Evolutionary conservation across 2,113 vertebrate species (phyloP).

Genomic region (Cathartes aura): DNA sequence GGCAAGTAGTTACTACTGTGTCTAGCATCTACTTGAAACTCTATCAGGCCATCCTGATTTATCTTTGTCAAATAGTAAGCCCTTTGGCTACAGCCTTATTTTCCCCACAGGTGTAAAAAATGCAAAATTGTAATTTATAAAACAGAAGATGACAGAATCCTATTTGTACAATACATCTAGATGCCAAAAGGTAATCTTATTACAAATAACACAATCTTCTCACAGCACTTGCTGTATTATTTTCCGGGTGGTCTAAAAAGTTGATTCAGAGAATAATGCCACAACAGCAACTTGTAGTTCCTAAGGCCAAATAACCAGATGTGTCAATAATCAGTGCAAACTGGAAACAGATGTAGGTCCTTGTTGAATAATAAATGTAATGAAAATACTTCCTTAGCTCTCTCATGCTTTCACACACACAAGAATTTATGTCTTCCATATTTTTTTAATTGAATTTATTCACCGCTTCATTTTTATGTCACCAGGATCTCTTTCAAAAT

Average conservation of each 20-base stretch:
- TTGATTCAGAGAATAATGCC: conserved; percentile 84
- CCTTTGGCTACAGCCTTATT: conserved; percentile 67
- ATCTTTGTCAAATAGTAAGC: conserved; percentile 69
- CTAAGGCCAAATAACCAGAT: conserved; percentile 84
- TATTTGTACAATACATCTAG: conserved; percentile 60
- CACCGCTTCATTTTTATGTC: conserved; percentile 14
- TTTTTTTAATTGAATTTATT: conserved; percentile 61
- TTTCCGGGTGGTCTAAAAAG: conserved; percentile 84
- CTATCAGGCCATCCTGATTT: conserved; percentile 61
- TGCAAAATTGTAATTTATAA: conserved; percentile 72
- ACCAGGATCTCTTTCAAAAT: conserved; percentile 34
- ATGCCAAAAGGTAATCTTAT: conserved; percentile 80
- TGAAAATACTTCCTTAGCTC: conserved; percentile 82
- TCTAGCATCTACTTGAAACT: conserved; percentile 48
- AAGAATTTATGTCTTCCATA: conserved; percentile 75
- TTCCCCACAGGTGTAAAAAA: conserved; percentile 78
- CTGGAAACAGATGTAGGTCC: conserved; percentile 84
- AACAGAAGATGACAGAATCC: conserved; percentile 71
- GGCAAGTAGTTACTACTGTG: conserved; percentile 55
- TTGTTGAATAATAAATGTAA: conserved; percentile 82
- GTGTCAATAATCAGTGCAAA: conserved; percentile 87
- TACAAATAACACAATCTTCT: conserved; percentile 76
- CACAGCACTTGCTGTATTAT: conserved; percentile 75
- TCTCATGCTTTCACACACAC: conserved; percentile 73
- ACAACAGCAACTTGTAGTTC: conserved; percentile 81